These are phyloP conservation scores for Cactoblastis cactorum DNA, from an alignment of 2,888 invertebrate genomes.

Conservation along the genomic window DNA sequence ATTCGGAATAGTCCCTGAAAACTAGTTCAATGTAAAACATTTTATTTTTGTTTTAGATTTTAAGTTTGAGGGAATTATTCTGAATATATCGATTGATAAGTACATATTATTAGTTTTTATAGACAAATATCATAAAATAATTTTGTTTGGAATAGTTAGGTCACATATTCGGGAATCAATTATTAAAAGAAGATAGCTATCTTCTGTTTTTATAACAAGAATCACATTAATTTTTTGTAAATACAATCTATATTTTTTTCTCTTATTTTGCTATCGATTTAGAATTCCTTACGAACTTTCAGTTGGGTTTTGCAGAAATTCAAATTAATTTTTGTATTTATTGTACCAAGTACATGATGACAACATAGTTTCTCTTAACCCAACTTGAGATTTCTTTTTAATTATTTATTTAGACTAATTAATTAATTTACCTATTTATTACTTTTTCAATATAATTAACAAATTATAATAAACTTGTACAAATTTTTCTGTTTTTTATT, in stretches of 20 bases:
- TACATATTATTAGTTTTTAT: not conserved
- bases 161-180: slow-evolving; percentile 16
- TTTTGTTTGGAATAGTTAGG: not conserved
- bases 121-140: not conserved
- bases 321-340: slow-evolving; percentile 24
- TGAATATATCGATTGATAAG: slow-evolving; percentile 41
- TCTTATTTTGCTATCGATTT: slow-evolving; percentile 41
- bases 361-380: slow-evolving; percentile 63
- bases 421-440: slow-evolving; percentile 66
- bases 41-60: slow-evolving; percentile 16
- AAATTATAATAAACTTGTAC: slow-evolving; percentile 74
- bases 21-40: slow-evolving; percentile 22
- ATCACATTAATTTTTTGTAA: slow-evolving; percentile 44
- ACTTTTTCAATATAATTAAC: slow-evolving; percentile 51
- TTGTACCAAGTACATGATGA: slow-evolving; percentile 16
- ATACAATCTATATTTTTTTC: slow-evolving; percentile 42
- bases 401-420: slow-evolving; percentile 65
- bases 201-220: slow-evolving; percentile 19
- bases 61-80: slow-evolving; percentile 67
- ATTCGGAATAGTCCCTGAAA: slow-evolving; percentile 72
- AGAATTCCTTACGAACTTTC: slow-evolving; percentile 67
- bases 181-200: slow-evolving; percentile 24
- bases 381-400: slow-evolving; percentile 75
- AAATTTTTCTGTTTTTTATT: slow-evolving; percentile 54
- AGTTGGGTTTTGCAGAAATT: slow-evolving; percentile 76